Evolutionary conservation across 2,888 invertebrate genomes (phyloP), one percentile per base, ranked within the genome.

Genomic region (Stenurella melanura): DNA sequence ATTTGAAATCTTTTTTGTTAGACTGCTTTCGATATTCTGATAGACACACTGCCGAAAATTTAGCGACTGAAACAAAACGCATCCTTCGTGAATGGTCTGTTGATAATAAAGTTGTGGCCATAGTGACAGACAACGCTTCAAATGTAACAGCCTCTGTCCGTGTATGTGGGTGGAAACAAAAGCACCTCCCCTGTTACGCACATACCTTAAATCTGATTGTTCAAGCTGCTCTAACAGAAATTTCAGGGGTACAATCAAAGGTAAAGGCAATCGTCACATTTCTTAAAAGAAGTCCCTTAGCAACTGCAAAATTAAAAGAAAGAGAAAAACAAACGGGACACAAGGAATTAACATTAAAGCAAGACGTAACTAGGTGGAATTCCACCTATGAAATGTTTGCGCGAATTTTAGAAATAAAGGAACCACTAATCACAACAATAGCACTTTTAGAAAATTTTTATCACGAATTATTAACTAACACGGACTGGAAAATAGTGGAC

Each of bases 151-250:
- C 17, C 5, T 17, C 67, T 9, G 18, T 42, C 6, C 38, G 67
- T 5, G 21, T 54, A 15, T 67, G 38, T 21, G 67, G 67, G n/a
- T 67, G 67, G 67, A 38, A 42, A 42, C n/a, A n/a, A n/a, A n/a
- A n/a, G n/a, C 67, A 67, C n/a, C 12, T 84, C 34, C 79, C 78
- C 42, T 85, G 84, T 77, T 85, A 82, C 68, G 84, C 85, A 56
- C 84, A 85, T 74, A 81, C 75, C 66, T 61, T 85, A 61, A 84
- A 85, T 77, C 76, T 85, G 60, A 73, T 85, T 67, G 61, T 61
- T 26, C 61, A 61, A 30, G 9, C 0, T 4, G 19, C 61, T n/a
- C n/a, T 61, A 78, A 68, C 72, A 73, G 77, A 77, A 74, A 73
- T 84, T 9, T 64, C 69, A 66, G 63, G 67, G 67, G 61, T 78